Base-by-base conservation (phyloP, 2,888 invertebrate genomes). In the Orthosia cruda region DNA sequence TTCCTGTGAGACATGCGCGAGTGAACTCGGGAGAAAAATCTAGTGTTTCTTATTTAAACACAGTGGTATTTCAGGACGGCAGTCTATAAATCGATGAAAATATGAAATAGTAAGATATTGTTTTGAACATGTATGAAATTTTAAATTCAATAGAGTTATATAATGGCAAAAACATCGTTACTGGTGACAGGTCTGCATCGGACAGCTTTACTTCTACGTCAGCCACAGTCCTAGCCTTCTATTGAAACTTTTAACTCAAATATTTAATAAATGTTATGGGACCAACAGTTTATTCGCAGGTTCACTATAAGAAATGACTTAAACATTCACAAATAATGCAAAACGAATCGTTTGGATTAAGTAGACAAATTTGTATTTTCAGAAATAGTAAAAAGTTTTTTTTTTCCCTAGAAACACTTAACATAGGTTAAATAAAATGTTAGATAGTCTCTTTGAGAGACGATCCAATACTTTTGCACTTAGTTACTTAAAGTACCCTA, bases 141-240 rank as follows among this genome's bases (percentile, higher is more conserved):
- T 15, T 45, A 1, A 74, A 57, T 54, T 23, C n/a, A n/a, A 15
- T 23, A 23, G 32, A 49, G 12, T 32, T 20, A 47, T 32, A 16
- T 16, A 32, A 49, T 55, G 13, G 26, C 40, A 52, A 52, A 57
- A 78, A 32, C 0, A 20, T 20, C 50, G 11, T 49, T 64, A 15
- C 15, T 11, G 7, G 18, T 61, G 47, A 67, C 50, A 64, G 54
- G 18, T 50, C 26, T 68, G 72, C 20, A 61, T 15, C 49, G 52
- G 69, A 64, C 78, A 40, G 64, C 18, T 50, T 20, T 26, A 78
- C 26, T 47, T 45, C 47, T 23, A 62, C 47, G 79, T 69, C 79
- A 57, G 15, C 18, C 7, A 11, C 83, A 83, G 40, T 52, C 11
- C 7, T 65, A 59, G 57, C 79, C 71, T 57, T 61, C 55, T 61